Percentiles rank a stretch among this genome's conserved stretches.
Evolutionary conservation across 2,113 vertebrate genomes (phyloP).

Genomic region (Varanus salvator): DNA sequence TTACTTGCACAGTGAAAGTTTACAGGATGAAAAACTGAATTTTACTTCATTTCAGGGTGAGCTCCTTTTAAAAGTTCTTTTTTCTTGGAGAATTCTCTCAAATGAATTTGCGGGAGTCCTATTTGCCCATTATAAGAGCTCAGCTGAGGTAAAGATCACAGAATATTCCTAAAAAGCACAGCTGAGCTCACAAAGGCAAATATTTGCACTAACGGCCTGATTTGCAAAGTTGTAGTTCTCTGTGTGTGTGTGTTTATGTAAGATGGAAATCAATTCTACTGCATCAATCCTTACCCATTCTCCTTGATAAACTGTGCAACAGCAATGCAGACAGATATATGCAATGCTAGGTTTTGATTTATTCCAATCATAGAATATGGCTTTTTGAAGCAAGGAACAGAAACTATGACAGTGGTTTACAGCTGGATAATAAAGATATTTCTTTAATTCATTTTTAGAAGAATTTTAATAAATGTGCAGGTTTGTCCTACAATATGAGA

Average conservation of each 20-base stretch:
- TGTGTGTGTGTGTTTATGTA: background rate
- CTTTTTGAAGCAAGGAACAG: background rate
- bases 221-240: slow-evolving; percentile 16
- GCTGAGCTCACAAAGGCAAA: slow-evolving; percentile 29
- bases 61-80: background rate
- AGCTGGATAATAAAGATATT: background rate
- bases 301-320: background rate
- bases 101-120: slow-evolving; percentile 25
- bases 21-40: slow-evolving; percentile 32
- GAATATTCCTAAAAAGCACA: slow-evolving; percentile 33
- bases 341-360: background rate
- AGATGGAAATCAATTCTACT: no score
- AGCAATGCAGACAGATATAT: background rate
- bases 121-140: slow-evolving; percentile 17
- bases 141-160: slow-evolving; percentile 12
- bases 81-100: slow-evolving; percentile 6
- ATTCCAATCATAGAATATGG: background rate
- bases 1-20: background rate
- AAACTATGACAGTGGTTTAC: background rate
- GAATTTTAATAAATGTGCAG: background rate
- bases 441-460: background rate
- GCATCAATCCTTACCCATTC: background rate
- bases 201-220: background rate
- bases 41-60: background rate
- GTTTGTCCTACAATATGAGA: background rate